Conservation (phyloP, 2,797 vertebrate genomes). For the Tenualosa thibaudeaui region DNA sequence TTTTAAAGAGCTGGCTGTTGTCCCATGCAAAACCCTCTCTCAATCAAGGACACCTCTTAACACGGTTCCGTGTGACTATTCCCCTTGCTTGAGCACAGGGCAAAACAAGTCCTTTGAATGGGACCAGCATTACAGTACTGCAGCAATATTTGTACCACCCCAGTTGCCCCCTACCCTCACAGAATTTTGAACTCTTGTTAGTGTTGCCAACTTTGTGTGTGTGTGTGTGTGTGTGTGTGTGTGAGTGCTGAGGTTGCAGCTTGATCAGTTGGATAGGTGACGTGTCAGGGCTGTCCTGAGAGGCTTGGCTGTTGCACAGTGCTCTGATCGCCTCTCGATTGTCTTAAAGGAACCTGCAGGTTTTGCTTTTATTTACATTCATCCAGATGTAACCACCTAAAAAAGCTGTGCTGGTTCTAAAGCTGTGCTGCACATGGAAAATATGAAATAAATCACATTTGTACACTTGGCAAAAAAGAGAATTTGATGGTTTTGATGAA, state of each 20-base stretch:
- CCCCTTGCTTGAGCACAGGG: slow-evolving; percentile 25
- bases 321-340: neutral
- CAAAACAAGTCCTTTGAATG: slow-evolving; percentile 11
- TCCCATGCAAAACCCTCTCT: slow-evolving; percentile 29
- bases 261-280: neutral
- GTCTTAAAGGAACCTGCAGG: slow-evolving; percentile 24
- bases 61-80: neutral
- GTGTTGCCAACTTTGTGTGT: neutral
- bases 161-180: neutral
- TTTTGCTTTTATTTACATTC: slow-evolving; percentile 59
- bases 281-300: neutral
- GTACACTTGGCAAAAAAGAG: slow-evolving; percentile 42
- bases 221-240: neutral
- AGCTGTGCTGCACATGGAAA: slow-evolving; percentile 49
- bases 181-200: neutral
- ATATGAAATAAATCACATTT: slow-evolving; percentile 64
- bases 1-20: neutral
- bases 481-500: slow-evolving; percentile 9
- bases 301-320: neutral
- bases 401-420: slow-evolving; percentile 64
- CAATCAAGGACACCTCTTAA: slow-evolving; percentile 35
- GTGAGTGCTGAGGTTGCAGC: neutral
- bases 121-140: slow-evolving; percentile 24
- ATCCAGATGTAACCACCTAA: slow-evolving; percentile 58
- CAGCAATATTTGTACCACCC: slow-evolving; percentile 35